Percentiles rank a stretch among this genome's conserved stretches.
phyloP scores from a whole-genome alignment of 2,888 invertebrate genomes.

The Tinea trinotella region DNA sequence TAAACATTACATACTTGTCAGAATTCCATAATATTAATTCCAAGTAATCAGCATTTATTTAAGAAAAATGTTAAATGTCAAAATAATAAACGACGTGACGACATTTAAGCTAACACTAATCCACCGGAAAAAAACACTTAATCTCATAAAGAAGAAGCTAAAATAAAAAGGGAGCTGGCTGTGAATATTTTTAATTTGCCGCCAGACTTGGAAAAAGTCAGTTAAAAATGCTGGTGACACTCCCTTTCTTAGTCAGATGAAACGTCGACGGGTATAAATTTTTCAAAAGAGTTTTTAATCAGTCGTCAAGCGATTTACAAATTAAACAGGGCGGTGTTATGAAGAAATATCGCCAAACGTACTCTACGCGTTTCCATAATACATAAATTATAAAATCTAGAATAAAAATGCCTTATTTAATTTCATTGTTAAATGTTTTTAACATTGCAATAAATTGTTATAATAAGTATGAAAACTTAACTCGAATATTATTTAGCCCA shows the following conservation, averaged over 20 bases:
- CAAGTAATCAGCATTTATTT: neutral
- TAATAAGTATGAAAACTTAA: no score
- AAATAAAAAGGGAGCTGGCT: neutral
- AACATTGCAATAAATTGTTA: no score
- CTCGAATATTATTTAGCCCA: no score
- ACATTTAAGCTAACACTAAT: neutral
- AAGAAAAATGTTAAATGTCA: neutral
- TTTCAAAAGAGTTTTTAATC: constrained; percentile 71
- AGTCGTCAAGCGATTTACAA: constrained; percentile 71
- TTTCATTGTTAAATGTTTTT: no score
- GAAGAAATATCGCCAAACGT: constrained; percentile 58
- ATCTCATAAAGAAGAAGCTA: neutral
- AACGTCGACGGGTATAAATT: constrained; percentile 42
- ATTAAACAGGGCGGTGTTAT: constrained; percentile 69
- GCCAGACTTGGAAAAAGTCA: constrained; percentile 17
- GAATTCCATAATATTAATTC: no score
- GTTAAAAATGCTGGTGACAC: constrained; percentile 20
- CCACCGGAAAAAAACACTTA: neutral
- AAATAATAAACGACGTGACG: neutral
- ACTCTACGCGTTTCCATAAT: constrained; percentile 38
- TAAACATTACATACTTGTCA: no score
- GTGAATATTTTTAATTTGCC: constrained; percentile 20
- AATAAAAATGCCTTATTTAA: no score
- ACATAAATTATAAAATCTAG: neutral
- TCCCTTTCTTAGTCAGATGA: constrained; percentile 19